These are phyloP conservation scores for Pan troglodytes DNA, from an alignment of 2,113 vertebrate species.

Conservation along the genomic window NHGRI_mPanTro3-v2.1_pri NC_072404.2:106322001-106322500, in stretches of 20 bases:
- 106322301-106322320: constrained; percentile 53
- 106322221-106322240: constrained; percentile 71
- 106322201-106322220: constrained; percentile 76
- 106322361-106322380: constrained; percentile 76
- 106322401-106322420: constrained; percentile 73
- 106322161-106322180: constrained; percentile 70
- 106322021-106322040: background rate
- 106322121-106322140: constrained; percentile 55
- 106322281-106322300: constrained; percentile 81
- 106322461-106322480: constrained; percentile 86
- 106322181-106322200: constrained; percentile 67
- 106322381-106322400: constrained; percentile 73
- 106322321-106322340: background rate
- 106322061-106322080: background rate
- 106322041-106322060: background rate
- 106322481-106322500: constrained; percentile 82
- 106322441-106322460: constrained; percentile 79
- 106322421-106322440: constrained; percentile 84
- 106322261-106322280: constrained; percentile 79
- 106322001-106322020: constrained; percentile 33
- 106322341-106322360: constrained; percentile 62
- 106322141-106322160: constrained; percentile 59
- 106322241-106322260: constrained; percentile 75
- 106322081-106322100: background rate
- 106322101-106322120: constrained; percentile 50